phyloP scores from a whole-genome alignment of 2,113 vertebrate species.

The Thamnophis sirtalis region DNA sequence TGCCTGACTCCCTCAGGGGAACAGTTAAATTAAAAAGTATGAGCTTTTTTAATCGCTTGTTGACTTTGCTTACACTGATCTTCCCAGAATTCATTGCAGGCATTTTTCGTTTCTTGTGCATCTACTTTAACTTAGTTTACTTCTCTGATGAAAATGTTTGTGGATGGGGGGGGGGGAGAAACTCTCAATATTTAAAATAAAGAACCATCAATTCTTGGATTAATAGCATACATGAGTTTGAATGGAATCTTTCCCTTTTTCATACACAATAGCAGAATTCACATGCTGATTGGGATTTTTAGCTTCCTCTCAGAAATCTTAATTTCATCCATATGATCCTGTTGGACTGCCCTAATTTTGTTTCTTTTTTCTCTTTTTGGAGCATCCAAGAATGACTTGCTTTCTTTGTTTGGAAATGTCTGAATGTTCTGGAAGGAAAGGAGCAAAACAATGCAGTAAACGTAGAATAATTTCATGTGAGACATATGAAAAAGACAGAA shows the following conservation, averaged over 20 bases:
- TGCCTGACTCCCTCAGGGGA: background rate
- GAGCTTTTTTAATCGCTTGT: no score
- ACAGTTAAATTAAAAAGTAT: background rate
- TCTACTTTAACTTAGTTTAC: background rate
- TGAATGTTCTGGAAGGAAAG: background rate
- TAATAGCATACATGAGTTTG: background rate
- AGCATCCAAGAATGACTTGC: background rate
- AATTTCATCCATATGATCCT: conserved; percentile 2
- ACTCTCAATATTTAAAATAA: background rate
- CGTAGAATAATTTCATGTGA: background rate
- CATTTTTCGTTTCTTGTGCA: background rate
- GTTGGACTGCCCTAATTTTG: background rate
- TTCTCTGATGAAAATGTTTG: background rate
- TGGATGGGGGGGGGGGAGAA: accelerated
- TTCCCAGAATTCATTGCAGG: conserved; percentile 5
- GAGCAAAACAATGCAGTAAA: background rate
- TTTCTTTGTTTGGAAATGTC: background rate
- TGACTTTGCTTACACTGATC: background rate
- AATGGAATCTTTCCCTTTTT: background rate
- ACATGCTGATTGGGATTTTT: background rate
- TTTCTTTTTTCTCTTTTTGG: background rate
- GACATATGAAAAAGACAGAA: background rate
- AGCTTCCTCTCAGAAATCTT: background rate
- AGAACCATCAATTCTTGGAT: background rate
- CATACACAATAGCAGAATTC: background rate